Percentiles rank a stretch among this genome's conserved stretches.
These are phyloP conservation scores for Spodoptera frugiperda DNA, from an alignment of 1,140 invertebrate species.

Conservation along the genomic window DNA sequence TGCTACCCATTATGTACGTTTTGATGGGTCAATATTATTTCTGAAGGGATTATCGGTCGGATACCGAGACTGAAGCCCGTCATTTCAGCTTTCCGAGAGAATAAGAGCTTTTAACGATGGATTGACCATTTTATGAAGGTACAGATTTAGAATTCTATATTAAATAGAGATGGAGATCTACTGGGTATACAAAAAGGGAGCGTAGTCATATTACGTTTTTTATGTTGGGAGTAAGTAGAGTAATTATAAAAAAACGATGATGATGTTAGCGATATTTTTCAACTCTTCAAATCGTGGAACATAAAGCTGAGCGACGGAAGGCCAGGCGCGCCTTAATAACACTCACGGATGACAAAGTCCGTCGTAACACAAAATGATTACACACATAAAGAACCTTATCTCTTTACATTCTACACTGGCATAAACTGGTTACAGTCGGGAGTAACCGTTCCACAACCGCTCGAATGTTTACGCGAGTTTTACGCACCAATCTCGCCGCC, in stretches of 20 bases:
- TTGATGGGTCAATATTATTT: constrained; percentile 49
- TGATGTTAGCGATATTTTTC: neutral
- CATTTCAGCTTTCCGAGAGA: constrained; percentile 12
- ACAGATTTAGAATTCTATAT: neutral
- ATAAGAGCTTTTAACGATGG: neutral
- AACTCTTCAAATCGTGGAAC: constrained; percentile 49
- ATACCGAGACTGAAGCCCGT: constrained; percentile 7
- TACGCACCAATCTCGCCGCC: constrained; percentile 80
- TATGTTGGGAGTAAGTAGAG: too few species aligned
- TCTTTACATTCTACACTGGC: constrained; percentile 80
- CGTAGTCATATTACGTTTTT: too few species aligned
- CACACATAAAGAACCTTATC: constrained; percentile 84
- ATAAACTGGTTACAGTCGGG: constrained; percentile 81
- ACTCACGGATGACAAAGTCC: constrained; percentile 76
- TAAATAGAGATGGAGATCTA: too few species aligned
- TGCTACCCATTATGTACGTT: constrained; percentile 44
- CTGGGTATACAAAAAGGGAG: too few species aligned
- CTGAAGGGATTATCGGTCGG: constrained; percentile 29
- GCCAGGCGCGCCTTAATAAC: constrained; percentile 77
- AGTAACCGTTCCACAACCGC: constrained; percentile 78
- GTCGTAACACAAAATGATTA: constrained; percentile 84
- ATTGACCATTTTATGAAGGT: neutral
- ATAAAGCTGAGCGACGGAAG: constrained; percentile 59
- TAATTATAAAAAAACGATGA: neutral
- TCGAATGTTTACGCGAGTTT: constrained; percentile 83